Conservation (phyloP, 2,888 invertebrate species). For the Nomada lathburiana region DNA sequence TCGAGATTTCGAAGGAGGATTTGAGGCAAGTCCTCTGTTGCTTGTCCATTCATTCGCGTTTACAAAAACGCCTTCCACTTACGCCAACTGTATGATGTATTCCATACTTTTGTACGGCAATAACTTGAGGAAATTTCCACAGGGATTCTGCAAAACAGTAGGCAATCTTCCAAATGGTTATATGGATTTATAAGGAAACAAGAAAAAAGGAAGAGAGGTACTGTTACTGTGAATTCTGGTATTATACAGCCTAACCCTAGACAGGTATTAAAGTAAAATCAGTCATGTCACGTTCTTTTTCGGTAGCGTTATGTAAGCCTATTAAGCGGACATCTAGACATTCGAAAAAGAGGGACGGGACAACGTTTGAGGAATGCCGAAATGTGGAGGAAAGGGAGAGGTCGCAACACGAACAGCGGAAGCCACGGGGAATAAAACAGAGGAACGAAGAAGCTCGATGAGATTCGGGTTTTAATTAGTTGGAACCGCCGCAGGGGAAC, state of each 20-base stretch:
- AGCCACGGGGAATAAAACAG: slow-evolving; percentile 43
- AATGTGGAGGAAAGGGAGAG: slow-evolving; percentile 55
- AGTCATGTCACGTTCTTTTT: slow-evolving; percentile 23
- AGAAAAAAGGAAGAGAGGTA: not conserved
- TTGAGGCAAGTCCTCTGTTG: slow-evolving; percentile 28
- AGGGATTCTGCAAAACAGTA: not conserved
- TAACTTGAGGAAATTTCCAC: not conserved
- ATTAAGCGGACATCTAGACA: slow-evolving; percentile 72
- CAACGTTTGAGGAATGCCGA: slow-evolving; percentile 75
- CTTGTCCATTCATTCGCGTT: slow-evolving; percentile 15
- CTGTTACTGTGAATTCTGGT: not conserved
- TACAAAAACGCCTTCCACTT: slow-evolving; percentile 18
- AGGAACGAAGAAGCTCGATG: slow-evolving; percentile 66
- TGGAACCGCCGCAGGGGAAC: slow-evolving; percentile 81
- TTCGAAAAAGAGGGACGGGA: slow-evolving; percentile 67
- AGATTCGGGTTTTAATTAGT: slow-evolving; percentile 82
- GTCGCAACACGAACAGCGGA: slow-evolving; percentile 52
- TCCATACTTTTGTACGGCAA: not conserved
- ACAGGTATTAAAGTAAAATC: slow-evolving; percentile 16
- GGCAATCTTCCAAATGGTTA: not conserved
- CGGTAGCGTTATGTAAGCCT: slow-evolving; percentile 73
- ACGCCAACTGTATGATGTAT: not conserved
- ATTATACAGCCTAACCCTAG: not conserved
- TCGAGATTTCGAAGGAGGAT: slow-evolving; percentile 35
- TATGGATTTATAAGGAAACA: not conserved